Evolutionary conservation across 1,140 invertebrate species (phyloP).

Genomic region (Rhizoglyphus robini): DNA sequence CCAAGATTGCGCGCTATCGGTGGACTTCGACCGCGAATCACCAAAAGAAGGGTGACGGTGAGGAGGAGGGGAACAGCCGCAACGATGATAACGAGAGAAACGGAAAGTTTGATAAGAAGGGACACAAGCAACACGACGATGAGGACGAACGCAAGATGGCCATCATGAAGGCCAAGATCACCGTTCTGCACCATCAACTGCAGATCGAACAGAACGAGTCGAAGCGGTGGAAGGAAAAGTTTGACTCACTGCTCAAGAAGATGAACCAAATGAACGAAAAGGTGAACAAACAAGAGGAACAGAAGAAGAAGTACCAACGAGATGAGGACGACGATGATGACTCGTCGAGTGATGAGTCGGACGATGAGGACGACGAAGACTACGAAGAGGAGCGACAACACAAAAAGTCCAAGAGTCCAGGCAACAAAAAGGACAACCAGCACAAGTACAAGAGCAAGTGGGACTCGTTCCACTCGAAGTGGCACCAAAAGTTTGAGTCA

Average conservation of each 20-base stretch:
- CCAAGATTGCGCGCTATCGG: slow-evolving; percentile 15
- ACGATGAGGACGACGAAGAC: neutral
- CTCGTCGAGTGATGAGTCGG: neutral
- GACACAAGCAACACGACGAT: neutral
- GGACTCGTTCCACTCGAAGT: neutral
- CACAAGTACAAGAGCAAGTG: neutral
- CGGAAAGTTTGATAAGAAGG: neutral
- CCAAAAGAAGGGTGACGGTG: neutral
- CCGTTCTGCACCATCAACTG: neutral
- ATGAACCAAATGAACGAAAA: neutral
- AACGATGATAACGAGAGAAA: neutral
- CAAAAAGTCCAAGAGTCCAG: neutral
- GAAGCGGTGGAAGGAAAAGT: neutral
- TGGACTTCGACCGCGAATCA: neutral
- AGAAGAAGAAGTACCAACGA: neutral
- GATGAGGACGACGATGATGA: neutral
- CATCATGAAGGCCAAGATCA: neutral
- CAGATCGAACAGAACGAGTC: neutral
- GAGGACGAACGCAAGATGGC: neutral
- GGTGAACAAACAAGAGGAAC: neutral
- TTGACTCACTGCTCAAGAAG: neutral
- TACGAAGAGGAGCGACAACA: neutral
- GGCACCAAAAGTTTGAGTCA: neutral
- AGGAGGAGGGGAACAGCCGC: neutral
- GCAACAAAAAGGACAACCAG: too few species aligned